Evolutionary conservation across 1,140 invertebrate genomes (phyloP).

Genomic region (Pogonus chalceus): DNA sequence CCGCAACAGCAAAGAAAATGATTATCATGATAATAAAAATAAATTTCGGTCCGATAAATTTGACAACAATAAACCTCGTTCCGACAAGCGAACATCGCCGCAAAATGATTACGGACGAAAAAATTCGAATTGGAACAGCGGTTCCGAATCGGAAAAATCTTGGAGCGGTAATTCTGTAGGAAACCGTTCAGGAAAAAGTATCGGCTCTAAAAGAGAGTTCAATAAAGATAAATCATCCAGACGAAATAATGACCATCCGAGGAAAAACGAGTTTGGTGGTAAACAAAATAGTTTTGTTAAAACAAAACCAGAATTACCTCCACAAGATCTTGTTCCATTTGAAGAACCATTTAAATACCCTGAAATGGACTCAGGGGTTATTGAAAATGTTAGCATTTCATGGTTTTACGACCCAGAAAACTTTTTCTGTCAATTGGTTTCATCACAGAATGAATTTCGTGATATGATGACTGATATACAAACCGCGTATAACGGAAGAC

Average conservation of each 20-base stretch:
- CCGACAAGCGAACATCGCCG: too few species aligned
- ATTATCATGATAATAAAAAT: conserved; percentile 9
- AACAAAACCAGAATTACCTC: background rate
- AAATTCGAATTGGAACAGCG: too few species aligned
- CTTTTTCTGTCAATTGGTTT: conserved; percentile 52
- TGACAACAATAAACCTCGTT: background rate
- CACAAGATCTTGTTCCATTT: conserved; percentile 32
- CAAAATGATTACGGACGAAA: background rate
- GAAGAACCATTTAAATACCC: conserved; percentile 32
- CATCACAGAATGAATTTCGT: conserved; percentile 42
- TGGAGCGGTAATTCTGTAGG: background rate
- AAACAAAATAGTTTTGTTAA: background rate
- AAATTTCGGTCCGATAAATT: background rate
- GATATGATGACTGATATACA: conserved; percentile 61
- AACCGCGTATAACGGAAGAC: conserved; percentile 45
- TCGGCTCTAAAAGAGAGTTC: background rate
- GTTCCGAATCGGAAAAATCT: background rate
- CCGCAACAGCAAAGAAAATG: background rate
- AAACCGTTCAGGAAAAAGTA: background rate
- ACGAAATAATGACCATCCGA: too few species aligned
- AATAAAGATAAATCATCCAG: background rate
- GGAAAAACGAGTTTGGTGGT: background rate
- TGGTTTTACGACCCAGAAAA: conserved; percentile 57
- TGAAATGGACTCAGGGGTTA: conserved; percentile 25
- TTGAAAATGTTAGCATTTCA: conserved; percentile 39